Base-by-base conservation (phyloP, 2,888 invertebrate species). In the Hypsopygia costalis region DNA sequence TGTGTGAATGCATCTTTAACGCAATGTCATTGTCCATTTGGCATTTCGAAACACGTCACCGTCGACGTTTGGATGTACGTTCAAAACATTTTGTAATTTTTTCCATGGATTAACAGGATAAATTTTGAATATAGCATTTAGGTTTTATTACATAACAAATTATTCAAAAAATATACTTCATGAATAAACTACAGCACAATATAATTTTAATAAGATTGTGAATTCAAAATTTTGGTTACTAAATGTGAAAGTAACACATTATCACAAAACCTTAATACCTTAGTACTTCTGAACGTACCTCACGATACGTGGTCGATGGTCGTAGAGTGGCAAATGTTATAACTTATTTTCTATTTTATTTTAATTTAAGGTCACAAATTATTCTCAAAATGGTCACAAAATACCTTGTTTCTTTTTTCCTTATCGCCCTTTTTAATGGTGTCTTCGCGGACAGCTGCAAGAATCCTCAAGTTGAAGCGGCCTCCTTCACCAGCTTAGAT, bases 401-500 rank as follows among this genome's bases (percentile, higher is more conserved):
- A 68, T 70, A 70, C 54, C 51, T 77, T 39, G 40, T 78, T 47
- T 58, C 70, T 42, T 47, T 81, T 31, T 50, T 82, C 42, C 69
- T 72, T 8, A 33, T 85, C 11, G 72, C 69, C 28, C 62, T 63
- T 33, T 44, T 69, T 11, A 58, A 66, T 47, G 65, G 72, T 21
- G 66, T 66, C 1, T 51, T 69, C 1, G 80, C 75, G 7, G 65
- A 80, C 37, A 76, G 68, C 49, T 88, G 87, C 63, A 68, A 76
- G 51, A 93, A 92, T 59, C 93, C 93, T 3, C 90, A 93, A 86
- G 92, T 94, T 7, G 91, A 92, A 43, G 92, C 95, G n/a, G 92
- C 92, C 38, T 93, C 94, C 0, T 98, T 97, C 80, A 97, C 97
- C 34, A 98, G 98, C 10, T 92, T 94, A 75, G 98, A 99, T 89